These are phyloP conservation scores for Lepus europaeus DNA, from an alignment of 2,113 vertebrate genomes.

Conservation along the genomic window DNA sequence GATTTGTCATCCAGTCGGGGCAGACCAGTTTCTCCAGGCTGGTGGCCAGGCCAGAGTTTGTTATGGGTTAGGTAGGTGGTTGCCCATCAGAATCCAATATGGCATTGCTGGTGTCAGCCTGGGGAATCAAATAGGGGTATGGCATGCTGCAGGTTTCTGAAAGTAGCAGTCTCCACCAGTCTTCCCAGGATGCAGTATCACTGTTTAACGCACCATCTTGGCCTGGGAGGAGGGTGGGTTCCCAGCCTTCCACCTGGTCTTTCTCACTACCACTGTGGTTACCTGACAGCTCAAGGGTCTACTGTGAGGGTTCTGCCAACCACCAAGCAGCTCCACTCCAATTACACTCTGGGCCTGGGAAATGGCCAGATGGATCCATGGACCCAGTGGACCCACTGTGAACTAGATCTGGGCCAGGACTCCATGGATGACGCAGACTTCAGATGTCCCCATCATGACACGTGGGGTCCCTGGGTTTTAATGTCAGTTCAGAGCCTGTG, in stretches of 20 bases:
- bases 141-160: neutral
- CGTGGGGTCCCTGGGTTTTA: neutral
- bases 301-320: neutral
- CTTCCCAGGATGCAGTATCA: neutral
- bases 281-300: neutral
- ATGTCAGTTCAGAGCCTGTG: neutral
- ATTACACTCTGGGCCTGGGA: neutral
- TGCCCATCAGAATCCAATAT: slow-evolving; percentile 30
- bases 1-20: neutral
- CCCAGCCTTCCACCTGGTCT: neutral
- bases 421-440: neutral
- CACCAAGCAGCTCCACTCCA: neutral
- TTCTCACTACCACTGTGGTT: neutral
- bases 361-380: neutral
- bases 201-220: neutral
- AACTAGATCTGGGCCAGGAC: neutral
- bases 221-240: neutral
- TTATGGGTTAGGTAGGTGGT: neutral
- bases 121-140: neutral
- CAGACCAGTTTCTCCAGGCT: neutral
- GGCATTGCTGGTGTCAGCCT: neutral
- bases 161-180: neutral
- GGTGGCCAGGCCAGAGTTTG: neutral
- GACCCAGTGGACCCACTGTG: neutral
- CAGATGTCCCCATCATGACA: neutral